Percentiles rank a stretch among this genome's conserved stretches.
Evolutionary conservation across 2,797 vertebrate genomes (phyloP).

Genomic region (Onychomys leucogaster): DNA sequence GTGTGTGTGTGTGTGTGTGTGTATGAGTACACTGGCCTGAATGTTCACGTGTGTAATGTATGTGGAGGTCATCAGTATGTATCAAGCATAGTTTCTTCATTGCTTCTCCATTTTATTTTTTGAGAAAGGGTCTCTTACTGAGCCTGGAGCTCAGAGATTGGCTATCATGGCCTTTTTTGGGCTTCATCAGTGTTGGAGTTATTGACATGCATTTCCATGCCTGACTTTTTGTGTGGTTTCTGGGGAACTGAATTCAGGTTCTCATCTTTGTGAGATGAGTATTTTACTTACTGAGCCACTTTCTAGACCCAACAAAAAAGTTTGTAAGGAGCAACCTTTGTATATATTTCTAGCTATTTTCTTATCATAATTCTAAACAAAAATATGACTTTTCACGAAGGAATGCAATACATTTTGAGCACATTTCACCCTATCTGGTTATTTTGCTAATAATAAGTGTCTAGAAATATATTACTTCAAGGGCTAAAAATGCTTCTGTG

Average conservation of each 20-base stretch:
- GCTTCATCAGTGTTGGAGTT: not conserved
- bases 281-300: not conserved
- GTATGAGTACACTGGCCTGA: not conserved
- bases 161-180: not conserved
- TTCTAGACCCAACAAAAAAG: not conserved
- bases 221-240: not conserved
- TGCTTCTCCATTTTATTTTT: not conserved
- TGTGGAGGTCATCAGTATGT: not conserved
- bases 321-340: not conserved
- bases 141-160: not conserved
- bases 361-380: not conserved
- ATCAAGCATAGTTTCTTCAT: not conserved
- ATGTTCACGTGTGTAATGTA: not conserved
- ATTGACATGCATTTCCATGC: no score
- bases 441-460: not conserved
- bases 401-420: not conserved
- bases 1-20: not conserved
- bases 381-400: not conserved
- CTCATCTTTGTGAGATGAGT: not conserved
- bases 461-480: not conserved
- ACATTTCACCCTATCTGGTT: not conserved
- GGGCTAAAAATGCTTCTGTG: conserved; percentile 7
- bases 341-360: not conserved
- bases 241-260: no score
- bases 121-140: not conserved